Conservation (phyloP, 2,797 vertebrate species). For the Micrastur ruficollis region DNA sequence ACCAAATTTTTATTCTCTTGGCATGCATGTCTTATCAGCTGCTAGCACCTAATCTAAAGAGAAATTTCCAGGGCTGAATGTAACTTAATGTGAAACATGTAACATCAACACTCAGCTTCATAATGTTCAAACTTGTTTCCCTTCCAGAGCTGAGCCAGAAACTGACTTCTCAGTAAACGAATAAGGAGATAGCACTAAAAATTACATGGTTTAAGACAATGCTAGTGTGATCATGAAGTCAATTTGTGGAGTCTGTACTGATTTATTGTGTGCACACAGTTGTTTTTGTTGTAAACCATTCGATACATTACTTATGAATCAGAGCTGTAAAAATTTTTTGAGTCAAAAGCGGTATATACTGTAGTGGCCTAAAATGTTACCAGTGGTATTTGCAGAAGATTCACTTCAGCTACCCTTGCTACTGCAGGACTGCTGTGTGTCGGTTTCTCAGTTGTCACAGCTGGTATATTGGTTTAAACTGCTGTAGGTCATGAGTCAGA, state of each 20-base stretch:
- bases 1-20: background rate
- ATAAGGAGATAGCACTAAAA: background rate
- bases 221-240: background rate
- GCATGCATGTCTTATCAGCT: background rate
- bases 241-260: background rate
- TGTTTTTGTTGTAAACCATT: background rate
- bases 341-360: background rate
- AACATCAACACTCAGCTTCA: background rate
- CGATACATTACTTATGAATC: background rate
- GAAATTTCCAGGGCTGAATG: background rate
- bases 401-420: background rate
- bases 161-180: background rate
- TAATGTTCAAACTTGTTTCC: background rate
- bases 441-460: background rate
- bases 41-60: background rate
- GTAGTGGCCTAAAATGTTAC: background rate
- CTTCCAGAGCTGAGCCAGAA: background rate
- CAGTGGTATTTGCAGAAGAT: background rate
- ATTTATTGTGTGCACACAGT: background rate
- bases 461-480: constrained; percentile 4
- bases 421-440: background rate
- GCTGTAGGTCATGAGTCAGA: background rate
- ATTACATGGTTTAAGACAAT: background rate
- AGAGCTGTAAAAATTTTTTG: background rate
- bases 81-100: background rate